Base-by-base conservation (phyloP, 2,888 invertebrate genomes). In the Nysson spinosus region DNA sequence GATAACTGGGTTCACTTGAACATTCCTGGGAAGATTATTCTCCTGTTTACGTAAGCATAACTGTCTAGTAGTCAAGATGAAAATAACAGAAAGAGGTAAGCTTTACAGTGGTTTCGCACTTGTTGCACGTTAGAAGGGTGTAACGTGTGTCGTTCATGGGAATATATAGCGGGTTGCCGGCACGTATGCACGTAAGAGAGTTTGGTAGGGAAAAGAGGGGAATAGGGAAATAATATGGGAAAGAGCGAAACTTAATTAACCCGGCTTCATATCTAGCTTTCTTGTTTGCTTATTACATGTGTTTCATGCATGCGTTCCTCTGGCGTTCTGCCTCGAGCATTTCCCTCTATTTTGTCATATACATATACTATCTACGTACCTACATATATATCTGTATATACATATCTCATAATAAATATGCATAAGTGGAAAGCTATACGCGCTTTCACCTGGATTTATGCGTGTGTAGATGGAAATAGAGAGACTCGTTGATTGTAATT, bases 401-500 rank as follows among this genome's bases (percentile, higher is more conserved):
- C 24, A 24, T 1, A 9, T 7, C 24, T 24, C 24, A 5, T 7
- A 24, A 9, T 9, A 9, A 24, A 24, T 24, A 5, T 24, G 24
- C n/a, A 24, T 24, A 9, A 24, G 32, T 12, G 16, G 7, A 4
- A n/a, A 39, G 20, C 2, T 26, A 26, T 5, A 11, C 19, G 26
- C 26, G 34, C 7, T 5, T n/a, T 6, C 14, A n/a, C 9, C 12
- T 1, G 22, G 16, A 32, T 22, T 19, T 37, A 4, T 19, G 9
- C 14, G 14, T 26, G 14, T 26, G 24, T 11, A n/a, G 17, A 17
- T 16, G 26, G 20, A n/a, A 22, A 17, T 12, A 19, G 9, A n/a
- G 43, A 20, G 19, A 69, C 69, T 67, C 75, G 75, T 78, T 79
- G 71, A 63, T 72, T 78, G 70, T 80, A 80, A 81, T 81, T 82